Evolutionary conservation across 2,797 vertebrate genomes (phyloP), one percentile per base, ranked within the genome.

Genomic region (Coendou prehensilis): DNA sequence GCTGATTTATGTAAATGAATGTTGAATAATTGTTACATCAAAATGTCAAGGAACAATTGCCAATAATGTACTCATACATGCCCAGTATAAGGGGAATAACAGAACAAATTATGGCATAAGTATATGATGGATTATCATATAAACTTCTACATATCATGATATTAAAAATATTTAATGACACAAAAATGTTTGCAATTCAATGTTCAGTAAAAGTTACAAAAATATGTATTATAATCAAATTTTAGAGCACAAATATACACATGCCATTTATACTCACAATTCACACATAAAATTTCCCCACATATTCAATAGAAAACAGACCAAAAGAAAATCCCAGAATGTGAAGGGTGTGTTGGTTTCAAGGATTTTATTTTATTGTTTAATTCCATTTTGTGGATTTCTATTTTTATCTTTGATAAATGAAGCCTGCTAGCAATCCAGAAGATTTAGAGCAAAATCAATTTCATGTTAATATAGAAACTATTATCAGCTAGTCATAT

Each of bases 401-500:
- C 87, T 79, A 57, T 69, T 87, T 93, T 85, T 87, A n/a, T 84
- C 47, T 52, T 47, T 87, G 28, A 80, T 69, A 59, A 78, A 50
- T 57, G 50, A 92, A 88, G 82, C 10, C 41, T 37, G 0, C 71
- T 83, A 20, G n/a, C n/a, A 89, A 89, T 3, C 4, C n/a, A 95
- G 71, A 84, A 76, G 67, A 73, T 63, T 89, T 86, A 75, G 37
- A 50, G 10, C 67, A 23, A 96, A 96, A 75, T 78, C 37, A 92
- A 37, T 15, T 28, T 56, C 26, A 52, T 10, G 15, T 54, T 76
- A 82, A 69, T 61, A 56, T 69, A 26, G 20, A 86, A 94, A 88
- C 18, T 5, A 90, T 2, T 92, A 9, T 41, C 83, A 78, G 11
- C 9, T 76, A 23, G 63, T 81, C 67, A 73, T 69, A 22, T 54